Evolutionary conservation across 2,797 vertebrate species (phyloP).

Genomic region (Danio choprae): DNA sequence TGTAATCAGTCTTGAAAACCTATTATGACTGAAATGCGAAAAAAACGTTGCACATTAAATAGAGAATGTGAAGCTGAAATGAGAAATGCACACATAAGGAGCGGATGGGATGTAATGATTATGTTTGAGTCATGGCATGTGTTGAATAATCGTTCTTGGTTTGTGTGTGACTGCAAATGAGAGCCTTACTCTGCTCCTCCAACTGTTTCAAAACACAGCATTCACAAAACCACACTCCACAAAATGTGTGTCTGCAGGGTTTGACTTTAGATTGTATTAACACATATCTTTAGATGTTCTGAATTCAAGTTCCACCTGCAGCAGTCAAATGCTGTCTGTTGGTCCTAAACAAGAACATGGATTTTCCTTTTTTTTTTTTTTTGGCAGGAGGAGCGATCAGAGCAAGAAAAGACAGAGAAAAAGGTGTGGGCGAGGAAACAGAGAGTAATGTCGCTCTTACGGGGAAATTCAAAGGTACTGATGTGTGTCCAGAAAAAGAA

Average conservation of each 20-base stretch:
- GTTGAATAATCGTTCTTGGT: slow-evolving; percentile 73
- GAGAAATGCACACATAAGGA: slow-evolving; percentile 67
- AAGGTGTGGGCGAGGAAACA: slow-evolving; percentile 72
- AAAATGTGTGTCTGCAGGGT: slow-evolving; percentile 5
- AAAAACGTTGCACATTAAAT: slow-evolving; percentile 61
- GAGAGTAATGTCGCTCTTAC: slow-evolving; percentile 74
- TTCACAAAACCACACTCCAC: slow-evolving; percentile 53
- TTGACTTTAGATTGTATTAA: slow-evolving; percentile 73
- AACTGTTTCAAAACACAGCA: slow-evolving; percentile 74
- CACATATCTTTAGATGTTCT: slow-evolving; percentile 62
- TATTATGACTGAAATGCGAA: slow-evolving; percentile 56
- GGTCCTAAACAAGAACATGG: slow-evolving; percentile 29
- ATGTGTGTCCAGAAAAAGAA: slow-evolving; percentile 55
- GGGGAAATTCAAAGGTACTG: slow-evolving; percentile 73
- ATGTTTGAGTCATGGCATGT: slow-evolving; percentile 77
- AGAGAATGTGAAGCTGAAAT: slow-evolving; percentile 65
- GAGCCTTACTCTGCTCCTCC: slow-evolving; percentile 68
- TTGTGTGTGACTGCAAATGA: slow-evolving; percentile 73
- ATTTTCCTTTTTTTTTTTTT: slow-evolving; percentile 64
- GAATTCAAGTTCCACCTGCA: slow-evolving; percentile 74
- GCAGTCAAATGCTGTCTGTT: slow-evolving; percentile 7
- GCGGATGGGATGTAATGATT: slow-evolving; percentile 66
- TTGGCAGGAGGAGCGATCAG: slow-evolving; percentile 66
- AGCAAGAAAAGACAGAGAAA: slow-evolving; percentile 63
- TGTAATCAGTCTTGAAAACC: slow-evolving; percentile 71